Conservation (phyloP, 2,888 invertebrate species). For the Incurvaria masculella region DNA sequence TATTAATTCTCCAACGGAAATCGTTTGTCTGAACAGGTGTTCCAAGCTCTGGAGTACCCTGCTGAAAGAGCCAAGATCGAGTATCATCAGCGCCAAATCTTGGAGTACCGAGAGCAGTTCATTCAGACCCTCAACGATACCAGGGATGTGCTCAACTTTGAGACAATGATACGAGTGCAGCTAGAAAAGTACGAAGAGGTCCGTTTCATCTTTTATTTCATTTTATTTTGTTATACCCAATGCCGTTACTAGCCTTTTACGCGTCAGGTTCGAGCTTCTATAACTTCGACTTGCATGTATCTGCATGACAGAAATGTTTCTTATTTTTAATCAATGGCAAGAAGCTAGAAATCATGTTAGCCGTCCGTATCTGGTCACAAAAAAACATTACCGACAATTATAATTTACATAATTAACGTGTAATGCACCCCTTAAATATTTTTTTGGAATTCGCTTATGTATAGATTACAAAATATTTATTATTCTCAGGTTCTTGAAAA, state of each 20-base stretch:
- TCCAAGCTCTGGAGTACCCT: slow-evolving; percentile 73
- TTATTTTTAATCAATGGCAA: too few relatives aligned
- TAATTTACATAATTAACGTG: too few relatives aligned
- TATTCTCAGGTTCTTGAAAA: slow-evolving; percentile 59
- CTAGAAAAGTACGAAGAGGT: slow-evolving; percentile 50
- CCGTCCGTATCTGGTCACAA: too few relatives aligned
- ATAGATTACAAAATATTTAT: not conserved
- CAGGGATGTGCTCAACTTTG: slow-evolving; percentile 53
- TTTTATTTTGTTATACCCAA: too few relatives aligned
- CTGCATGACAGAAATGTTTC: too few relatives aligned
- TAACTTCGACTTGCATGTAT: too few relatives aligned
- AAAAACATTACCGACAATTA: too few relatives aligned
- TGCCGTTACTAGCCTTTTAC: too few relatives aligned
- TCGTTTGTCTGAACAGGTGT: slow-evolving; percentile 57
- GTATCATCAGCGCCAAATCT: slow-evolving; percentile 58
- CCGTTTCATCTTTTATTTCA: too few relatives aligned
- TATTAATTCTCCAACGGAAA: slow-evolving; percentile 1
- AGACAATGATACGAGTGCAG: slow-evolving; percentile 52
- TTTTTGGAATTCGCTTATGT: not conserved
- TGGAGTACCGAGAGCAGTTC: slow-evolving; percentile 55
- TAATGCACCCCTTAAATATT: too few relatives aligned
- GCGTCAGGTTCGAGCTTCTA: too few relatives aligned
- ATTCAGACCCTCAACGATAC: slow-evolving; percentile 60
- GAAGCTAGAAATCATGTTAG: too few relatives aligned
- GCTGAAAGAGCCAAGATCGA: slow-evolving; percentile 68